Evolutionary conservation across 2,113 vertebrate genomes (phyloP).

Genomic region (Vulpes lagopus): DNA sequence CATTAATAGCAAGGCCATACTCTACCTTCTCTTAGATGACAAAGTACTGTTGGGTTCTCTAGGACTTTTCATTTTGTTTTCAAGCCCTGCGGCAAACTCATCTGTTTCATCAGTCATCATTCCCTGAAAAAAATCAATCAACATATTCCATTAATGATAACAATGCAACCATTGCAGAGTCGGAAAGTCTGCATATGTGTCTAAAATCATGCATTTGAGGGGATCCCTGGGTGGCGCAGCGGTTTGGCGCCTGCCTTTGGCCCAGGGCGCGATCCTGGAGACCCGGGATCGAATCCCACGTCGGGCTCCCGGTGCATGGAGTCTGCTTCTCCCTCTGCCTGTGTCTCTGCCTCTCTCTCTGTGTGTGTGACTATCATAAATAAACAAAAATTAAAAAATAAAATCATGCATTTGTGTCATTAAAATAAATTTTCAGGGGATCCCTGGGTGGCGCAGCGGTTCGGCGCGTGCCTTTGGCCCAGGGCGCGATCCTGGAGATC

Average conservation of each 20-base stretch:
- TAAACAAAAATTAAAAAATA: background rate
- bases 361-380: too few species aligned
- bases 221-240: too few species aligned
- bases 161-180: background rate
- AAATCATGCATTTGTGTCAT: background rate
- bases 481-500: too few species aligned
- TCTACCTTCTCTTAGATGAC: slow-evolving; percentile 91
- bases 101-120: slow-evolving; percentile 97
- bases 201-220: background rate
- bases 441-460: too few species aligned
- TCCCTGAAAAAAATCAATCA: slow-evolving; percentile 85
- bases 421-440: background rate
- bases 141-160: slow-evolving; percentile 6
- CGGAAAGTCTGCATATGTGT: background rate
- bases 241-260: too few species aligned
- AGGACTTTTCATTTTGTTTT: slow-evolving; percentile 92
- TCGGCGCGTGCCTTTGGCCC: too few species aligned
- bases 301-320: too few species aligned
- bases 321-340: too few species aligned
- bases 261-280: too few species aligned
- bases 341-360: too few species aligned
- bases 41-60: slow-evolving; percentile 88
- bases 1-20: slow-evolving; percentile 91
- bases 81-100: slow-evolving; percentile 93
- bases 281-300: too few species aligned